Evolutionary conservation across 2,888 invertebrate species (phyloP).

Genomic region (Hydropsyche betteni): DNA sequence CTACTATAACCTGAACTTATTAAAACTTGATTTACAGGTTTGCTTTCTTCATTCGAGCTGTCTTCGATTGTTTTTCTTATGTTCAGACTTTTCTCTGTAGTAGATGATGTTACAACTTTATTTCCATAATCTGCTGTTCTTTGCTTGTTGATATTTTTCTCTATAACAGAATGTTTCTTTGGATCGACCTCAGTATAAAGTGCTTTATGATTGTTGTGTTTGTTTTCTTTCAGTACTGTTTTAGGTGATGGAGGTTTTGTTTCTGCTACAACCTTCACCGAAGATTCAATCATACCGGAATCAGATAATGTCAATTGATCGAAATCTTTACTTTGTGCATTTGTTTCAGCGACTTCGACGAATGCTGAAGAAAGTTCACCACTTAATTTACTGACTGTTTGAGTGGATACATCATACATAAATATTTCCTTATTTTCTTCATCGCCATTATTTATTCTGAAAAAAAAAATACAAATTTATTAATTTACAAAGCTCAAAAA

Average conservation of each 20-base stretch:
- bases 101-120: conserved; percentile 16
- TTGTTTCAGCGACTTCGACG: conserved; percentile 87
- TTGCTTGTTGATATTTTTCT: conserved; percentile 38
- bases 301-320: conserved; percentile 68
- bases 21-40: conserved; percentile 55
- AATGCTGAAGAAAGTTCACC: conserved; percentile 86
- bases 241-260: conserved; percentile 22
- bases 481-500: conserved; percentile 4
- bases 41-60: conserved; percentile 56
- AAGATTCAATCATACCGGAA: conserved; percentile 57
- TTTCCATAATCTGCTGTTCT: conserved; percentile 39
- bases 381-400: conserved; percentile 78
- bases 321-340: conserved; percentile 74
- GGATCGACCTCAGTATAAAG: conserved; percentile 47
- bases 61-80: conserved; percentile 54
- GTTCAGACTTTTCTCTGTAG: conserved; percentile 1
- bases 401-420: conserved; percentile 83
- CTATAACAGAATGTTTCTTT: conserved; percentile 43
- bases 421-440: conserved; percentile 79
- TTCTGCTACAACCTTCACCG: conserved; percentile 47
- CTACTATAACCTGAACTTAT: conserved; percentile 63
- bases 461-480: conserved; percentile 52
- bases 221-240: conserved; percentile 45
- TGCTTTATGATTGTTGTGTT: conserved; percentile 48
- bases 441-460: conserved; percentile 60